Evolutionary conservation across 2,888 invertebrate species (phyloP).

Genomic region (Sinodicranocentrus sp.): DNA sequence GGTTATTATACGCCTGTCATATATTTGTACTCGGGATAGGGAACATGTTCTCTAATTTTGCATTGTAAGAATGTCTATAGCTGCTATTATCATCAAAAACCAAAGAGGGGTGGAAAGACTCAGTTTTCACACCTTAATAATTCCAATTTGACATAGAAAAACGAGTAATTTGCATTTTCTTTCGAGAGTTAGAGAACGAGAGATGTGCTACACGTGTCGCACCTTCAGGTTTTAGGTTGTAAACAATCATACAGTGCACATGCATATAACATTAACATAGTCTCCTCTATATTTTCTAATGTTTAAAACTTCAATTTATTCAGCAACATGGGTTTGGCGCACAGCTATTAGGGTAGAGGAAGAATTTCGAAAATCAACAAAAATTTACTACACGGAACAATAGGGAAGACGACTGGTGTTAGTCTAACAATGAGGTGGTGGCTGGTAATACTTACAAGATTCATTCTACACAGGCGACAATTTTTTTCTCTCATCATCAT

Average conservation of each 20-base stretch:
- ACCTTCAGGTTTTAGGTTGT: constrained; percentile 36
- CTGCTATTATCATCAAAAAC: constrained; percentile 32
- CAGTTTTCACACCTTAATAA: constrained; percentile 66
- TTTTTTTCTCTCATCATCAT: not conserved
- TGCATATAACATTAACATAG: too few relatives aligned
- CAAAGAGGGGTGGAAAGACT: constrained; percentile 46
- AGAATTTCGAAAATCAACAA: not conserved
- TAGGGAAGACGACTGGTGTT: too few relatives aligned
- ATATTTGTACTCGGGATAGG: too few relatives aligned
- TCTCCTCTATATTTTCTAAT: too few relatives aligned
- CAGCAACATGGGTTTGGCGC: constrained; percentile 30
- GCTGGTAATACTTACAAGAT: not conserved
- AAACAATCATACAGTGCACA: too few relatives aligned
- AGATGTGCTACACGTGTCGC: constrained; percentile 58
- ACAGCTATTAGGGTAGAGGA: not conserved
- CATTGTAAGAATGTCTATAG: too few relatives aligned
- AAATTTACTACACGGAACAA: too few relatives aligned
- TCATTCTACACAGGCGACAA: constrained; percentile 5
- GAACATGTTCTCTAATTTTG: constrained; percentile 11
- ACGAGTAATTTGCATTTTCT: constrained; percentile 62
- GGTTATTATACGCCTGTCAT: too few relatives aligned
- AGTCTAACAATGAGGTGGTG: not conserved
- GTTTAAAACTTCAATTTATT: constrained; percentile 11
- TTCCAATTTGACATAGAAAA: constrained; percentile 64
- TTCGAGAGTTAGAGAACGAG: not conserved